Percentiles rank a stretch among this genome's conserved stretches.
Conservation (phyloP, 37 sponge, comb jelly and placozoan species). For the Haliclona indistincta region DNA sequence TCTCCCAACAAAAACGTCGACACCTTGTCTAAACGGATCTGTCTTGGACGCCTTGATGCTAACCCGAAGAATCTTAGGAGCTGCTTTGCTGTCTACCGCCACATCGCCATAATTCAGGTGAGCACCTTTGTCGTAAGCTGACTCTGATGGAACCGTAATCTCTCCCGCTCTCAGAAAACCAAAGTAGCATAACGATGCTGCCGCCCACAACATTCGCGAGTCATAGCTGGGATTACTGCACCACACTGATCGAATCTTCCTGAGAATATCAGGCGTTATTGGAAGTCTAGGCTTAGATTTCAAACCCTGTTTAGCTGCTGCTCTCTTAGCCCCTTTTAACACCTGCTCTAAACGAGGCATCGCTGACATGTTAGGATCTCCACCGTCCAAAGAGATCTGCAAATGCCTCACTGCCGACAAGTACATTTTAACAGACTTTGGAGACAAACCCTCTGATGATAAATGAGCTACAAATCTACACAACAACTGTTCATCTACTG, state of each 20-base stretch:
- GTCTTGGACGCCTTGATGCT: too few species aligned
- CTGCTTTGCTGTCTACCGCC: too few species aligned
- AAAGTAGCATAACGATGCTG: slow-evolving; percentile 16
- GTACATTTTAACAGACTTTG: neutral
- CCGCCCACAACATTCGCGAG: slow-evolving; percentile 27
- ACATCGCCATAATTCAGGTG: neutral
- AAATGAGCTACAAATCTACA: neutral
- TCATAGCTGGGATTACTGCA: neutral
- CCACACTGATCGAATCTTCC: neutral
- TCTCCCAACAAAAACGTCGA: too few species aligned
- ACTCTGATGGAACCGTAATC: slow-evolving; percentile 2
- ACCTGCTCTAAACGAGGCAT: neutral
- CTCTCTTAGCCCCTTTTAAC: neutral
- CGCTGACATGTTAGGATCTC: neutral
- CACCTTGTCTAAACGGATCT: too few species aligned
- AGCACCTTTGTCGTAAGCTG: neutral
- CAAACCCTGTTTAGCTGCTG: neutral
- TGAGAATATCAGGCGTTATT: slow-evolving; percentile 21
- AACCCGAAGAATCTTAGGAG: too few species aligned
- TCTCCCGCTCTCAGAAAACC: slow-evolving; percentile 45
- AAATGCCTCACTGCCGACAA: slow-evolving; percentile 1
- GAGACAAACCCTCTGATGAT: neutral
- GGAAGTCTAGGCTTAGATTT: neutral
- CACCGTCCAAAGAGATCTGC: neutral
- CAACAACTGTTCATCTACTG: neutral